Evolutionary conservation across 2,113 vertebrate species (phyloP).

Genomic region (Rhodinocichla rosea): DNA sequence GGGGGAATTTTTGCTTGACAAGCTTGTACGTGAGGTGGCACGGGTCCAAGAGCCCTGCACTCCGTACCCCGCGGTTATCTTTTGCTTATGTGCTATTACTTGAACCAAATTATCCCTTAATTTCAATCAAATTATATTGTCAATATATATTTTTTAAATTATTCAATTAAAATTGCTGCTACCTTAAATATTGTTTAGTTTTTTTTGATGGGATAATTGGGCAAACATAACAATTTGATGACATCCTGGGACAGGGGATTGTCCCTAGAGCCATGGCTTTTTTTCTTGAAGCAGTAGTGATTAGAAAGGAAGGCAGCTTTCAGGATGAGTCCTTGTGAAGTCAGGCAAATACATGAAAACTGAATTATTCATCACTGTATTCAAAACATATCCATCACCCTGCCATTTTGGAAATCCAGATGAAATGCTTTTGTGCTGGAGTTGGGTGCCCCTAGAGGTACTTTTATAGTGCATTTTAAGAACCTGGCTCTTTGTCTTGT

Average conservation of each 20-base stretch:
- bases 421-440: background rate
- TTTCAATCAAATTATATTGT: no score
- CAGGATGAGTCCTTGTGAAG: background rate
- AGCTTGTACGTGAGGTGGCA: no score
- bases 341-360: background rate
- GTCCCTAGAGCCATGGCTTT: background rate
- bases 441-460: background rate
- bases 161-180: no score
- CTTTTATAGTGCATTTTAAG: background rate
- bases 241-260: background rate
- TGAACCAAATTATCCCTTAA: no score
- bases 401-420: background rate
- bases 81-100: no score
- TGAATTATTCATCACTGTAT: background rate
- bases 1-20: no score
- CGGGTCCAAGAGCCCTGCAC: no score
- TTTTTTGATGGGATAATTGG: no score
- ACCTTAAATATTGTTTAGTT: no score
- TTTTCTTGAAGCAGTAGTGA: background rate
- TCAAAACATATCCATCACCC: background rate
- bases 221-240: no score
- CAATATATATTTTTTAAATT: no score
- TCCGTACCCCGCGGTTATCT: no score
- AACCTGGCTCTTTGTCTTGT: background rate
- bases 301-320: background rate